phyloP scores from a whole-genome alignment of 2,888 invertebrate genomes.

The Chironomus tentans region DNA sequence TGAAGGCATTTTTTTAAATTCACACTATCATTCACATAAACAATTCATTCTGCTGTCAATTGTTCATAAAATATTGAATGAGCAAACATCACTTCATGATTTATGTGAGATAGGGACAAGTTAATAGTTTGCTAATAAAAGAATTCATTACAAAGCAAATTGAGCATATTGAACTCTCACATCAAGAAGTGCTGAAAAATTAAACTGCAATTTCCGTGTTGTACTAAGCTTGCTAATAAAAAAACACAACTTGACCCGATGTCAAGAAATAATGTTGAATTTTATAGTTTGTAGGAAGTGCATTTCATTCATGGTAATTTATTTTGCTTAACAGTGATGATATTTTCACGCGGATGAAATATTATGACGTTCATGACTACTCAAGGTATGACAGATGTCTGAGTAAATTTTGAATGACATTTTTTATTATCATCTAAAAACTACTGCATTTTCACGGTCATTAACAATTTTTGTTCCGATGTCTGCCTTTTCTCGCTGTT shows the following conservation, averaged over 20 bases:
- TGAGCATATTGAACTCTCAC: too few species aligned
- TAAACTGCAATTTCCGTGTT: constrained; percentile 16
- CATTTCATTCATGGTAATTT: background rate
- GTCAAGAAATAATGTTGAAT: background rate
- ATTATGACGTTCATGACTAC: background rate
- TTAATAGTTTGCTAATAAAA: too few species aligned
- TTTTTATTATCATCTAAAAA: background rate
- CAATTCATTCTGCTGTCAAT: too few species aligned
- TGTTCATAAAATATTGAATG: too few species aligned
- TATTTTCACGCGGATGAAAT: background rate
- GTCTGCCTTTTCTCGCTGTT: too few species aligned
- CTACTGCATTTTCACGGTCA: too few species aligned
- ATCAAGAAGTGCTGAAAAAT: background rate
- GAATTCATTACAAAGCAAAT: too few species aligned
- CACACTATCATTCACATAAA: too few species aligned
- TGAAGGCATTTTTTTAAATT: too few species aligned
- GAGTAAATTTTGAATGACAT: background rate
- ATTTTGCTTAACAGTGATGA: background rate
- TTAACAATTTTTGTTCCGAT: too few species aligned
- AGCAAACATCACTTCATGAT: too few species aligned
- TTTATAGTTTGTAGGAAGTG: background rate
- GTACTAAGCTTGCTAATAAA: background rate
- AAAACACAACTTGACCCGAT: background rate
- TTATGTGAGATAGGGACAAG: too few species aligned
- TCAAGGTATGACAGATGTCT: background rate